Evolutionary conservation across 2,888 invertebrate genomes (phyloP), one percentile per base, ranked within the genome.

Genomic region (Eilema griseolum): DNA sequence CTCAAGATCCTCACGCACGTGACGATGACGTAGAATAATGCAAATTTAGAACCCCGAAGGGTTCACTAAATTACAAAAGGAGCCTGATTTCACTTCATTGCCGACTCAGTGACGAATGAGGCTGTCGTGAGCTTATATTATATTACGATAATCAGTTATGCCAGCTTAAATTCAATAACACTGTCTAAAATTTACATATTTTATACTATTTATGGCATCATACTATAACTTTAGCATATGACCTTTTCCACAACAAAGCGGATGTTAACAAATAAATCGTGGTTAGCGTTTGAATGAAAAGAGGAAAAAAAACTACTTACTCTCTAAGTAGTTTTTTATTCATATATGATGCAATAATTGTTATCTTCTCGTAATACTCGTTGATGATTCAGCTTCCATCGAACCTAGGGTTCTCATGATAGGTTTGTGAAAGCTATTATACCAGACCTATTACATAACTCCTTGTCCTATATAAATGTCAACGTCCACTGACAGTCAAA

Each of bases 401-500:
- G 26, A 12, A 70, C 28, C 60, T 76, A 82, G 73, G 79, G 79
- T 70, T 74, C 61, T 59, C 67, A 69, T 79, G 81, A 79, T 80
- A 82, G 81, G 82, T 78, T 81, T 72, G 69, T 69, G 69, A 81
- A 83, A 82, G 81, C 80, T 83, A 80, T 85, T 85, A 84, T 69
- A 77, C 66, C 70, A 72, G 76, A 79, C 83, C 80, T 80, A 85
- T 81, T 76, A 78, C 77, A 76, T 75, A 67, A 80, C 72, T 73
- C 71, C 77, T 80, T 78, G 76, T 82, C 77, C 75, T 81, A 79
- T 80, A 81, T 83, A 85, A 83, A 84, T 82, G 81, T 82, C 79
- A 80, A 76, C 76, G 74, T 70, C 67, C 73, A 72, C 72, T 75
- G 68, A 71, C 71, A 72, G 73, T 73, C 73, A 79, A 81, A 78